Conservation (phyloP, 2,888 invertebrate species). For the Andrena bicolor region DNA sequence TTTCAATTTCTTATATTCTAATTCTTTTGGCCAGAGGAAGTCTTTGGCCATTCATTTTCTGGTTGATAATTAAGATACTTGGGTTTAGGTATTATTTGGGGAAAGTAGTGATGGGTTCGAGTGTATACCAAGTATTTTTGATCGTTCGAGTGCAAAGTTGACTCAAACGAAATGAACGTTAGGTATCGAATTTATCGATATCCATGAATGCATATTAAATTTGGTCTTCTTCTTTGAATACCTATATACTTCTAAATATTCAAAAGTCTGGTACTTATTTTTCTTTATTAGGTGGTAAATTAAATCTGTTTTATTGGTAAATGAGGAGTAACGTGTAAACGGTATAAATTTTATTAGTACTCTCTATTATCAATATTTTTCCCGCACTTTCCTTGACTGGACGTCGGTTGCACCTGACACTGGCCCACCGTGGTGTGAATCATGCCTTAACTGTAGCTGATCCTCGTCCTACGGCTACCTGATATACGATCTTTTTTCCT, state of each 20-base stretch:
- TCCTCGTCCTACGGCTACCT: constrained; percentile 42
- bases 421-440: constrained; percentile 16
- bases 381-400: not conserved
- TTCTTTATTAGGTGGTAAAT: too few relatives aligned
- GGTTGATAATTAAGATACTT: not conserved
- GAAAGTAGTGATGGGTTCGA: not conserved
- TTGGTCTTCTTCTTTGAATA: too few relatives aligned
- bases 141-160: not conserved
- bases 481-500: constrained; percentile 44
- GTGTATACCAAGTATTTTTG: not conserved
- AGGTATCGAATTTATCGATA: too few relatives aligned
- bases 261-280: too few relatives aligned
- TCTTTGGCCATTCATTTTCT: not conserved
- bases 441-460: constrained; percentile 24
- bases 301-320: too few relatives aligned
- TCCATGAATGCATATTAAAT: too few relatives aligned
- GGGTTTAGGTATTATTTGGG: not conserved
- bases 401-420: not conserved
- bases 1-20: not conserved
- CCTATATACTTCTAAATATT: too few relatives aligned
- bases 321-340: too few relatives aligned
- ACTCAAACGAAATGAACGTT: too few relatives aligned
- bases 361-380: not conserved
- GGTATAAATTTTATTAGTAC: not conserved
- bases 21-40: not conserved